phyloP scores from a whole-genome alignment of 2,888 invertebrate genomes.

The Pecten maximus region DNA sequence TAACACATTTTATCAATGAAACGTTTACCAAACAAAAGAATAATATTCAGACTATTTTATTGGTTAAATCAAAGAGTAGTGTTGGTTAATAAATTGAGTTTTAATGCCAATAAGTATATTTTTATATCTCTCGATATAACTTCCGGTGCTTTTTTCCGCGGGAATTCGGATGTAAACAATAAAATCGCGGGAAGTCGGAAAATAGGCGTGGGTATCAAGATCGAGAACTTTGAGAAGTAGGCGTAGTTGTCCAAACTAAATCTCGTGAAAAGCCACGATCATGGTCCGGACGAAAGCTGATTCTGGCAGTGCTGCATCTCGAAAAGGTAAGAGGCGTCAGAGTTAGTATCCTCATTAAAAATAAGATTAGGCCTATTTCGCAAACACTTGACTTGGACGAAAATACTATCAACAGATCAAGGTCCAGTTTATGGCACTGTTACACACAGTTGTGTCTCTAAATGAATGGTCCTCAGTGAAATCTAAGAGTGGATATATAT shows the following conservation, averaged over 20 bases:
- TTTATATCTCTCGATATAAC: background rate
- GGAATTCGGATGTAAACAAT: constrained; percentile 12
- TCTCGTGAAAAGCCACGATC: background rate
- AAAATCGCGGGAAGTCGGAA: constrained; percentile 9
- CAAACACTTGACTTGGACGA: no score
- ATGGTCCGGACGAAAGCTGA: constrained; percentile 52
- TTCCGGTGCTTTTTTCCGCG: background rate
- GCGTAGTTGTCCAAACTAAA: background rate
- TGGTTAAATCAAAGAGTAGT: no score
- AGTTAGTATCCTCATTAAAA: no score
- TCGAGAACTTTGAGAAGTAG: background rate
- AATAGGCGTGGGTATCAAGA: background rate
- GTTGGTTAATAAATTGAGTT: background rate
- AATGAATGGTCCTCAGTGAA: no score
- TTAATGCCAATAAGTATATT: background rate
- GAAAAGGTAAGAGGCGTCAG: constrained; percentile 44
- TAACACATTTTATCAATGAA: background rate
- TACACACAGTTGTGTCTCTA: no score
- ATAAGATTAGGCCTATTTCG: no score
- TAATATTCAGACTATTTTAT: no score
- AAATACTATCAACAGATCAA: no score
- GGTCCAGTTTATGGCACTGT: no score
- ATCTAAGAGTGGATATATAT: no score
- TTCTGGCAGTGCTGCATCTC: constrained; percentile 37
- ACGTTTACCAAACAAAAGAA: background rate